phyloP scores from a whole-genome alignment of 2,797 vertebrate species.

The Onychomys torridus region DNA sequence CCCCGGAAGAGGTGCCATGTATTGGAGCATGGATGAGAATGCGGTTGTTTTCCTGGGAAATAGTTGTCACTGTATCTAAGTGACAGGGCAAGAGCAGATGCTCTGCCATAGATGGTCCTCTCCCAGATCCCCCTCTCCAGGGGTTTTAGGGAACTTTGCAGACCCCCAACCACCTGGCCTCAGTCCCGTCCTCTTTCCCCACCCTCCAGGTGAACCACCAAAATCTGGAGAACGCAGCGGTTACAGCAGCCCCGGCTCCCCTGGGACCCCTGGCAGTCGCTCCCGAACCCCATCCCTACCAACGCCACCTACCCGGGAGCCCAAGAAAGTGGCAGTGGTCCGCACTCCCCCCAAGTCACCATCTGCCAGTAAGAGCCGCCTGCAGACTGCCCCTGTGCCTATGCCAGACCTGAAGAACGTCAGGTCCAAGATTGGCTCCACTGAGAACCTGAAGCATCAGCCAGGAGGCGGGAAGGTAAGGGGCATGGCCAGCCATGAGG shows the following conservation, averaged over 20 bases:
- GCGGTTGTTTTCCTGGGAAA: not conserved
- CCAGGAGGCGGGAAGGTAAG: slow-evolving; percentile 97
- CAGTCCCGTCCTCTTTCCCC: not conserved
- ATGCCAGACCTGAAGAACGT: slow-evolving; percentile 96
- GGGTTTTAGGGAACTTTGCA: not conserved
- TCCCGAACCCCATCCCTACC: slow-evolving; percentile 91
- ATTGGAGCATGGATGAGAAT: not conserved
- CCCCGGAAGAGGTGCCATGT: not conserved
- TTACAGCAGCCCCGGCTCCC: slow-evolving; percentile 96
- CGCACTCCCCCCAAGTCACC: slow-evolving; percentile 97
- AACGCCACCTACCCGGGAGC: slow-evolving; percentile 92
- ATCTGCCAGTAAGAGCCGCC: slow-evolving; percentile 93
- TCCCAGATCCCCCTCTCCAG: not conserved
- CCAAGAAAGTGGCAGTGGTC: slow-evolving; percentile 97
- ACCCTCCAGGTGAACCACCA: slow-evolving; percentile 87
- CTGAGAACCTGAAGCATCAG: slow-evolving; percentile 97
- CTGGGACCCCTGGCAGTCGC: slow-evolving; percentile 94
- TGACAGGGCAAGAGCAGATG: not conserved
- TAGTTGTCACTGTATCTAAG: not conserved
- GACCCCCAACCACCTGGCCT: not conserved
- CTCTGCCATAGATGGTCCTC: not conserved
- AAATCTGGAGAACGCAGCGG: slow-evolving; percentile 94
- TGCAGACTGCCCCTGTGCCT: slow-evolving; percentile 89
- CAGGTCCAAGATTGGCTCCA: slow-evolving; percentile 96
- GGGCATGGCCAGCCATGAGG: rapidly evolving